phyloP scores from a whole-genome alignment of 1,140 invertebrate species.

The Augochlora pura region DNA sequence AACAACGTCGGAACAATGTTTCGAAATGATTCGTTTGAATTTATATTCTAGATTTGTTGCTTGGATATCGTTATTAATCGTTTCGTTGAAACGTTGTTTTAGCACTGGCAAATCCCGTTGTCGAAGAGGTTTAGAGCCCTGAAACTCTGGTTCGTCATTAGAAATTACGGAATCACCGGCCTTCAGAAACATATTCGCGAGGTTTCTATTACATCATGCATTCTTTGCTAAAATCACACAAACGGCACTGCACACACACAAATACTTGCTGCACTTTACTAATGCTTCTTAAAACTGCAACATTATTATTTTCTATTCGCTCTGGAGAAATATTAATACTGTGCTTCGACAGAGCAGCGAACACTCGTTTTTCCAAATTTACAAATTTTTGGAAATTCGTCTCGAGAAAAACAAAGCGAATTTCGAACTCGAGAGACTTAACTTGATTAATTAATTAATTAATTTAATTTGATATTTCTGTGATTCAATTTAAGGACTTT shows the following conservation, averaged over 20 bases:
- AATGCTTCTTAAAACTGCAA: not conserved
- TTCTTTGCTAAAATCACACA: conserved; percentile 23
- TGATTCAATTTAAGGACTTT: no score
- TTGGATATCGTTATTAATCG: not conserved
- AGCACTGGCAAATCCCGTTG: conserved; percentile 99
- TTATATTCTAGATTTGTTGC: no score
- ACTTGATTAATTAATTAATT: no score
- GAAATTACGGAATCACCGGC: conserved; percentile 93
- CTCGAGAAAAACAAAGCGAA: no score
- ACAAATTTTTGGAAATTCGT: no score
- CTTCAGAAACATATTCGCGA: conserved; percentile 95
- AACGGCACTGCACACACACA: not conserved
- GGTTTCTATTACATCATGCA: conserved; percentile 74
- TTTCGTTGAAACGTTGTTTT: conserved; percentile 64
- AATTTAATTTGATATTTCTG: no score
- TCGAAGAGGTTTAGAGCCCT: conserved; percentile 96
- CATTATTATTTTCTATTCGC: no score
- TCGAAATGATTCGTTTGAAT: not conserved
- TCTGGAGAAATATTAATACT: no score
- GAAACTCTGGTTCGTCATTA: conserved; percentile 98
- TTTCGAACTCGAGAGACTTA: no score
- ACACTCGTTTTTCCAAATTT: no score
- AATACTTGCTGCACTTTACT: not conserved
- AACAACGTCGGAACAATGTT: not conserved
- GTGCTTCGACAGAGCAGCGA: no score